A percentile compares a stretch with the other conserved stretches of the same genome.
Conservation (phyloP, 1,140 invertebrate genomes). For the Gerris buenoi region DNA sequence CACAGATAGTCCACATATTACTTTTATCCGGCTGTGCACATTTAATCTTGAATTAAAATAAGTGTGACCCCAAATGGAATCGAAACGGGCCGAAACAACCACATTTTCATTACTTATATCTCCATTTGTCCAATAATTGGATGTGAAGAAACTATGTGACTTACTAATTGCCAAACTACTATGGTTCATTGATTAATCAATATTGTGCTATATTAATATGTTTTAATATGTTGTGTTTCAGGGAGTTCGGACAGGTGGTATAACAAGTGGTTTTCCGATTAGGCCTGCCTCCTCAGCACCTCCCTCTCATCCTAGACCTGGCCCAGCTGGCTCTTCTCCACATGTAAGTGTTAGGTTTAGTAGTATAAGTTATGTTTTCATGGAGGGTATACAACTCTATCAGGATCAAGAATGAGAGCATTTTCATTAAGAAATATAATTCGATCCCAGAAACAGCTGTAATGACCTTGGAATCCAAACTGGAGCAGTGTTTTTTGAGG, state of each 20-base stretch:
- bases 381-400: no score
- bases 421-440: no score
- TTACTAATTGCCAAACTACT: background rate
- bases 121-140: background rate
- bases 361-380: no score
- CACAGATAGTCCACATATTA: no score
- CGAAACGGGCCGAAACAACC: background rate
- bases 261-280: slow-evolving; percentile 40
- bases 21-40: no score
- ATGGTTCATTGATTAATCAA: no score
- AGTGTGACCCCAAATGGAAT: background rate
- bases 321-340: background rate
- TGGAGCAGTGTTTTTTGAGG: no score
- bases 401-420: no score
- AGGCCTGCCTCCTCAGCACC: slow-evolving; percentile 27
- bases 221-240: slow-evolving; percentile 18
- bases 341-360: no score
- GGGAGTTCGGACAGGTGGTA: slow-evolving; percentile 37
- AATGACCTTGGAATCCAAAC: no score
- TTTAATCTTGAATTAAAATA: no score
- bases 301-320: slow-evolving; percentile 9
- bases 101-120: background rate
- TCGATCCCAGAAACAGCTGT: no score
- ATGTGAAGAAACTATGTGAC: background rate
- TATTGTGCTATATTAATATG: slow-evolving; percentile 1